Evolutionary conservation across 2,113 vertebrate species (phyloP).

Genomic region (Toxotes chatareus): DNA sequence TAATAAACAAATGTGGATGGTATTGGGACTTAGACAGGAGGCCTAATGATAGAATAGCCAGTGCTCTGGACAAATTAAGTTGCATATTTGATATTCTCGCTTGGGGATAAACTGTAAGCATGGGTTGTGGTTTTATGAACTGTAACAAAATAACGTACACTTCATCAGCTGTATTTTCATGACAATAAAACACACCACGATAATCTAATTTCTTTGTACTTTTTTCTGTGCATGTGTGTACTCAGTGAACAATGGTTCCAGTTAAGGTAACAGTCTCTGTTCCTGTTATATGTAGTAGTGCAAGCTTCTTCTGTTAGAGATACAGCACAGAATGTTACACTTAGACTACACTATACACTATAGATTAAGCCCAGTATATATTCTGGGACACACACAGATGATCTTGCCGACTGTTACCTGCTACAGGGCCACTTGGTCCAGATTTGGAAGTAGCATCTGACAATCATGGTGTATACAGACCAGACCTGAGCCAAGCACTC

Average conservation of each 20-base stretch:
- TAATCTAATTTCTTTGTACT: neutral
- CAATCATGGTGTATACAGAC: neutral
- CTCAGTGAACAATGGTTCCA: neutral
- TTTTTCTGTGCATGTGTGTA: neutral
- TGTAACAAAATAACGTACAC: neutral
- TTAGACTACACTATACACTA: no score
- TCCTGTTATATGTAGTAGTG: neutral
- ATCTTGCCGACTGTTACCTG: neutral
- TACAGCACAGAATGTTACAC: neutral
- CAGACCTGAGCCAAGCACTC: neutral
- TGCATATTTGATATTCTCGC: conserved; percentile 7
- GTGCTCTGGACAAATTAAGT: conserved; percentile 4
- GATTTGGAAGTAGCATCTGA: neutral
- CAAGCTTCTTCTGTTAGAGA: neutral
- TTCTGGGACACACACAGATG: neutral
- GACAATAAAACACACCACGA: conserved; percentile 21
- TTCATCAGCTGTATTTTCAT: neutral
- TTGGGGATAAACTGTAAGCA: neutral
- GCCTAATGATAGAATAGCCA: neutral
- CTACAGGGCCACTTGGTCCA: neutral
- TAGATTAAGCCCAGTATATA: neutral
- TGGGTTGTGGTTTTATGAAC: neutral
- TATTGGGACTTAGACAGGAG: neutral
- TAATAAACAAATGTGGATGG: neutral
- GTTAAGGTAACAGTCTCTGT: neutral